Conservation (phyloP, 2,113 vertebrate species). For the Eudyptes chrysolophus region DNA sequence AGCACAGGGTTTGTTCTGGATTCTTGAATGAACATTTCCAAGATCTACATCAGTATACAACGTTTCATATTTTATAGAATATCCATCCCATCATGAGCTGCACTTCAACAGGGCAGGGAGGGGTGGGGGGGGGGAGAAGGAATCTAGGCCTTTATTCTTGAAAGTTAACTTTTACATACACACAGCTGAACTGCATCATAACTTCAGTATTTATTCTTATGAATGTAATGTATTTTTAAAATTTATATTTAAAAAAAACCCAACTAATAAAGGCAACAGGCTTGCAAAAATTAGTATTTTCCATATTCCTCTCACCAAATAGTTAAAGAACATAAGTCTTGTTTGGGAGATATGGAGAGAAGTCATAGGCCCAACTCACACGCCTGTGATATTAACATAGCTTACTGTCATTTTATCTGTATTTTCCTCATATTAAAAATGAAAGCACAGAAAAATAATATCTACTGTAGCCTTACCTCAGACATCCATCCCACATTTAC, state of each 20-base stretch:
- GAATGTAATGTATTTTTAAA: rapidly evolving
- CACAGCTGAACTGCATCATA: background rate
- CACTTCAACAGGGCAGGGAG: background rate
- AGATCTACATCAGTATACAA: background rate
- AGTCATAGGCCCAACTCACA: background rate
- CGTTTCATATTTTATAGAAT: background rate
- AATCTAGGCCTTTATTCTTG: background rate
- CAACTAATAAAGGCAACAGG: background rate
- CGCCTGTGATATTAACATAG: background rate
- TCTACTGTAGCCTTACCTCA: background rate
- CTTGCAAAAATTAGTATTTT: background rate
- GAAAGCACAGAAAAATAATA: background rate
- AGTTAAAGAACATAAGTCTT: background rate
- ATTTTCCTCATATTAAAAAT: background rate
- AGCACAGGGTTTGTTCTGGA: background rate
- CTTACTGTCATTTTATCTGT: background rate
- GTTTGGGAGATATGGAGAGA: rapidly evolving
- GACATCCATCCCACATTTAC: background rate
- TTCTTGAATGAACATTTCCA: background rate
- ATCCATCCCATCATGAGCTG: background rate
- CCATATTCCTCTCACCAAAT: background rate
- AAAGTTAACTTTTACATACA: background rate
- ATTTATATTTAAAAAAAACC: background rate
- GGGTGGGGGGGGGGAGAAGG: rapidly evolving
- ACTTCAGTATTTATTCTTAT: background rate